Conservation (phyloP, 2,797 vertebrate species). For the Pogoniulus pusillus region DNA sequence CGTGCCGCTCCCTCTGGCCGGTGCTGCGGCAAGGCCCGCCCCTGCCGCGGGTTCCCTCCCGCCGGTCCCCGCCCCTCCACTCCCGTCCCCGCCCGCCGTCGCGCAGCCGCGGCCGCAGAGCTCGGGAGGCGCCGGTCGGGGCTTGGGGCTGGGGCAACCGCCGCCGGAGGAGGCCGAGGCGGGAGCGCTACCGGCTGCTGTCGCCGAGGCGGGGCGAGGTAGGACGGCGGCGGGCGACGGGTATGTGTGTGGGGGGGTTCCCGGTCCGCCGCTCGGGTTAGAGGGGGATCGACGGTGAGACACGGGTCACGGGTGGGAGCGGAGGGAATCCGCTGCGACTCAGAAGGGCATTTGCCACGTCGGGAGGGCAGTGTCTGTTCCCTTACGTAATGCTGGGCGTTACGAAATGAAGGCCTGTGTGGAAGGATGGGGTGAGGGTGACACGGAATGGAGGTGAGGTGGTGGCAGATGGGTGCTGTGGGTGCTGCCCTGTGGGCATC, state of each 20-base stretch:
- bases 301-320: neutral
- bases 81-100: neutral
- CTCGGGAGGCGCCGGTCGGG: neutral
- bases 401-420: neutral
- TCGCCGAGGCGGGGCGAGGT: neutral
- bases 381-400: neutral
- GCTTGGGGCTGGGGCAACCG: neutral
- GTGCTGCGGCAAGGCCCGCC: too few relatives aligned
- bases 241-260: too few relatives aligned
- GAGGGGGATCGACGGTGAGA: neutral
- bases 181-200: neutral
- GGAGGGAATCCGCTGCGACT: neutral
- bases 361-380: neutral
- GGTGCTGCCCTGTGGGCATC: neutral
- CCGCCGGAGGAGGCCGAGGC: neutral
- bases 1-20: too few relatives aligned
- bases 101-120: neutral
- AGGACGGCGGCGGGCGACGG: too few relatives aligned
- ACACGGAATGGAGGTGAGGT: neutral
- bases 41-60: too few relatives aligned
- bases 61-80: too few relatives aligned
- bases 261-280: too few relatives aligned
- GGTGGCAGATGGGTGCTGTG: neutral
- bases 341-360: neutral
- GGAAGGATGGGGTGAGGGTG: neutral